Evolutionary conservation across 2,113 vertebrate genomes (phyloP).

Genomic region (Anseranas semipalmata): DNA sequence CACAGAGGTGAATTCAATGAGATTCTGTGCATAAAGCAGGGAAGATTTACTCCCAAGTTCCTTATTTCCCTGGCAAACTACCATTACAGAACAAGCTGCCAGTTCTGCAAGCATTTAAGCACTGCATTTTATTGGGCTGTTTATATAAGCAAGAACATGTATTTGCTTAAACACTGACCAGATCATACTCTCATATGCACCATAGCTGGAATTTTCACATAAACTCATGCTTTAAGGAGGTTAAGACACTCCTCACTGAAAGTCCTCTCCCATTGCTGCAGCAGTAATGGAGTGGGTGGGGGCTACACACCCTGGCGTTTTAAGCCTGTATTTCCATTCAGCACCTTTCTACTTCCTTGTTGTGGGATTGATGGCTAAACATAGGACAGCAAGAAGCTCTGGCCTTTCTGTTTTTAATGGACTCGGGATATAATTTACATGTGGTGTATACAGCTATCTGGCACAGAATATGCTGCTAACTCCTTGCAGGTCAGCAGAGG

Average conservation of each 20-base stretch:
- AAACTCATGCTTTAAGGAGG: neutral
- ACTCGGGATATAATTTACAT: neutral
- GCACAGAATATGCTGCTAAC: neutral
- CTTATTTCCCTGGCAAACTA: neutral
- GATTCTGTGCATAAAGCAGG: neutral
- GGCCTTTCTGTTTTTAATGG: constrained; percentile 27
- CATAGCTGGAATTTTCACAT: neutral
- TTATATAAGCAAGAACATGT: neutral
- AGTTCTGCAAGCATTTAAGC: neutral
- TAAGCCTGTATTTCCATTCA: neutral
- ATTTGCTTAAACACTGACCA: neutral
- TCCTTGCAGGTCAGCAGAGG: neutral
- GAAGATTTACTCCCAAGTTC: neutral
- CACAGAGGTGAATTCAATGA: neutral
- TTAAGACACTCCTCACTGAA: neutral
- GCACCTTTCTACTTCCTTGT: neutral
- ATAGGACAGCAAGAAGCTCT: neutral
- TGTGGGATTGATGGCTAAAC: neutral
- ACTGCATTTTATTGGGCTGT: neutral
- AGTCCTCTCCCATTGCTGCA: neutral
- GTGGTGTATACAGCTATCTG: neutral
- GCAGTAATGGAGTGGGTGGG: neutral
- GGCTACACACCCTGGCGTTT: neutral
- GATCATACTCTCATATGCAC: neutral
- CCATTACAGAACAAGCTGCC: neutral